Base-by-base conservation (phyloP, 2,888 invertebrate genomes). In the Trissoscelio sp. region DNA sequence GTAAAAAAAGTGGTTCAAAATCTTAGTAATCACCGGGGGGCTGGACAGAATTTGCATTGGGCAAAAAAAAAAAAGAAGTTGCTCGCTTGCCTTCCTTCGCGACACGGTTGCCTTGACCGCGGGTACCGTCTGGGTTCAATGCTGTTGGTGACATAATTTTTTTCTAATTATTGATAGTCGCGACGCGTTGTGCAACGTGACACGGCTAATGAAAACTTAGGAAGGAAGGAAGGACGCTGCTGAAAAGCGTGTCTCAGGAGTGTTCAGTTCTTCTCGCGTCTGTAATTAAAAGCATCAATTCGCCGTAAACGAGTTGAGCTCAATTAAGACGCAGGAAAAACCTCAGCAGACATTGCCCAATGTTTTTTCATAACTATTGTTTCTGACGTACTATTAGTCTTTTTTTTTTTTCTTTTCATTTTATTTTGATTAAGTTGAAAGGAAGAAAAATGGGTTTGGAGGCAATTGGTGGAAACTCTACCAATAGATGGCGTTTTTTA, bases 71-170 rank as follows among this genome's bases (percentile, higher is more conserved):
- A 62, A 74, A 81, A 81, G 78, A 74, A 70, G 18, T 55, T 53
- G 66, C 58, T 57, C 39, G 53, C 58, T 66, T 55, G 78, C 62
- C 74, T 74, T 79, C 73, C 39, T 58, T 37, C 58, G 12, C 55
- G 67, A 83, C 79, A 67, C 39, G 83, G 81, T 84, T 70, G 72
- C 87, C 86, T 88, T 87, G 88, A 88, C 87, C 86, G 69, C 83
- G 53, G 72, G 62, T 81, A 74, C 77, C 84, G 83, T 81, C 80
- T 72, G 79, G 77, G 85, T 86, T 87, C 87, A 86, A 87, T 87
- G 85, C 82, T 85, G 81, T 31, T 48, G 53, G 73, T 85, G 75
- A 78, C 83, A 84, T 81, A 73, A 86, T n/a, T 85, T 87, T 87
- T 85, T 84, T 84, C 81, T 84, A 86, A 85, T 85, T 84, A 86